Base-by-base conservation (phyloP, 92 coral and sea anemone species). In the Muricea muricata region DNA sequence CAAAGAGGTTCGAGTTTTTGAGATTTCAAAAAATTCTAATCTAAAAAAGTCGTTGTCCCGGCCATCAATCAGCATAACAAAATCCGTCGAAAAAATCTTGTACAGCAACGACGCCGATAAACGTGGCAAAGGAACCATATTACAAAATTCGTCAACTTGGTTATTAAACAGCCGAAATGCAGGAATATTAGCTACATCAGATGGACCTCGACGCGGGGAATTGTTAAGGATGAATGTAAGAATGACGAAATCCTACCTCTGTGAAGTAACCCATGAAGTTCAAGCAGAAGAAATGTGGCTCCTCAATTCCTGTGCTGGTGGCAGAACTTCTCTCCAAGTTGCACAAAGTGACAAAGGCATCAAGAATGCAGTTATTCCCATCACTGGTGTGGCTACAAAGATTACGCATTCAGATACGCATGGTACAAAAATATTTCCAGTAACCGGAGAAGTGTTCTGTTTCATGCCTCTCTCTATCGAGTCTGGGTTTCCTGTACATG, bases 401-500 rank as follows among this genome's bases (percentile, higher is more conserved):
- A 58, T 93, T 1, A 52, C 83, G 26, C 3, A 6, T 20, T 50
- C 47, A 41, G 12, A 17, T 12, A 71, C 21, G 14, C 35, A 92
- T 50, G 76, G 52, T 6, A 29, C 30, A 40, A 34, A 21, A 70
- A 70, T 70, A 20, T 57, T 58, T 37, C 47, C 65, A 30, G 79
- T 77, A 37, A 21, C 61, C 17, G 97, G 97, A 1, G 97, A 93
- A 26, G 92, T 90, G 4, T 93, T 92, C 69, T 92, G 95, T 39
- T 93, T 92, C 55, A 89, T 93, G 14, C 97, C 97, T 0, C 80
- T 93, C 3, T 92, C 95, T 34, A 89, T 93, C 71, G 68, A 88
- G 68, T 89, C 95, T 24, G 97, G 97, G 17, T 80, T 93, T 26
- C 97, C 97, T 24, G 97, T 91, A 18, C 97, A 93, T 45, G 91